phyloP scores from a whole-genome alignment of 2,888 invertebrate species.

The Caenorhabditis zanzibari region DNA sequence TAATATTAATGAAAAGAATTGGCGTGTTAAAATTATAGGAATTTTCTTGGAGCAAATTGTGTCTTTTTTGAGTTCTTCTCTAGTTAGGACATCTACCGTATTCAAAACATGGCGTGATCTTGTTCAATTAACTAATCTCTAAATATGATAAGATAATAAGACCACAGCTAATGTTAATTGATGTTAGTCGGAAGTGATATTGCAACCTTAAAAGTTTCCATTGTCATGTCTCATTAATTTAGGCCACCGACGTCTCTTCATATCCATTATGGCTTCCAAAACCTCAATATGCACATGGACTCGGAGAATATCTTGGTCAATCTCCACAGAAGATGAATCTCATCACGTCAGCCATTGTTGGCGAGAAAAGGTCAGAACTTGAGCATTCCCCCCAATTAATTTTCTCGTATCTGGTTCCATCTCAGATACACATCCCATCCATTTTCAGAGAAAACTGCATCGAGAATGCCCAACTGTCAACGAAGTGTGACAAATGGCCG shows the following conservation, averaged over 20 bases:
- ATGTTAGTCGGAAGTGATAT: not conserved
- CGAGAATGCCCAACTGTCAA: slow-evolving; percentile 62
- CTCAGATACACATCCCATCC: not conserved
- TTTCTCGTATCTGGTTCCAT: not conserved
- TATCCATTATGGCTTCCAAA: slow-evolving; percentile 86
- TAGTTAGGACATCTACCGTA: too few relatives aligned
- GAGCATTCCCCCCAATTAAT: not conserved
- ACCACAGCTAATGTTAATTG: not conserved
- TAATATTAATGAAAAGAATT: not conserved
- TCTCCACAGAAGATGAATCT: slow-evolving; percentile 78
- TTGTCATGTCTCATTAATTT: not conserved
- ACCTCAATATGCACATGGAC: slow-evolving; percentile 86
- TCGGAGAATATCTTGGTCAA: slow-evolving; percentile 84
- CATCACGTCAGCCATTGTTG: slow-evolving; percentile 79
- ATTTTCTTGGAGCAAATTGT: too few relatives aligned
- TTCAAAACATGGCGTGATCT: slow-evolving; percentile 1
- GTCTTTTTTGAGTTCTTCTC: too few relatives aligned
- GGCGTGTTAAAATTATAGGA: too few relatives aligned
- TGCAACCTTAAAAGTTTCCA: not conserved
- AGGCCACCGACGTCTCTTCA: slow-evolving; percentile 38
- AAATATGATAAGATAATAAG: not conserved
- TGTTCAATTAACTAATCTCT: not conserved
- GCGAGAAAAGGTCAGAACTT: slow-evolving; percentile 74
- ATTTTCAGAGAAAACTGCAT: slow-evolving; percentile 63
- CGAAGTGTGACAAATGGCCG: slow-evolving; percentile 83